phyloP scores from a whole-genome alignment of 1,140 invertebrate species.

The Trichonephila clavipes region DNA sequence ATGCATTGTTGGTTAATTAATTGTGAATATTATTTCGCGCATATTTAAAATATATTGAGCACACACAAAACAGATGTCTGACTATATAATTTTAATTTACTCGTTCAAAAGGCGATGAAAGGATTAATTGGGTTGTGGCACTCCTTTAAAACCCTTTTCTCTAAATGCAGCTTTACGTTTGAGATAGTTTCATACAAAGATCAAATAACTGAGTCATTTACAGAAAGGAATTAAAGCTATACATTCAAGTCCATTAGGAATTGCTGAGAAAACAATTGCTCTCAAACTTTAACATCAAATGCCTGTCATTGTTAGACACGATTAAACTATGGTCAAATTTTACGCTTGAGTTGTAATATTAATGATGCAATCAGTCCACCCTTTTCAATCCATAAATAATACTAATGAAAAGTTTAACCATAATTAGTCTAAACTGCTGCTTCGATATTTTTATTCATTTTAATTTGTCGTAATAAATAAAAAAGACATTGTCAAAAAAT shows the following conservation, averaged over 20 bases:
- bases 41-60: too few species aligned
- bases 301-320: not conserved
- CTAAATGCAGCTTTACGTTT: not conserved
- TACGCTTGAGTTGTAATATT: not conserved
- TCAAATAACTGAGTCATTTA: not conserved
- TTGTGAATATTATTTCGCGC: too few species aligned
- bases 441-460: not conserved
- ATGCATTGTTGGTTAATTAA: too few species aligned
- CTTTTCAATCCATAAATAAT: not conserved
- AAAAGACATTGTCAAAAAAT: not conserved
- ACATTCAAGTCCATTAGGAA: not conserved
- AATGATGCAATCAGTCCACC: not conserved
- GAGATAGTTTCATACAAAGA: not conserved
- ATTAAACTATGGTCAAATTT: not conserved
- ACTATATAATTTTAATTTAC: not conserved
- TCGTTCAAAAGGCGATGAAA: not conserved
- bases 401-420: not conserved
- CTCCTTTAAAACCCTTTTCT: not conserved
- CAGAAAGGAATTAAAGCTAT: not conserved
- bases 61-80: too few species aligned
- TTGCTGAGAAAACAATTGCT: not conserved
- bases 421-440: not conserved
- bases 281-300: not conserved
- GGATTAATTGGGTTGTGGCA: not conserved
- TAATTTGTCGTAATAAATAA: not conserved